phyloP scores from a whole-genome alignment of 2,888 invertebrate species.

The Lasioglossum malachurum region DNA sequence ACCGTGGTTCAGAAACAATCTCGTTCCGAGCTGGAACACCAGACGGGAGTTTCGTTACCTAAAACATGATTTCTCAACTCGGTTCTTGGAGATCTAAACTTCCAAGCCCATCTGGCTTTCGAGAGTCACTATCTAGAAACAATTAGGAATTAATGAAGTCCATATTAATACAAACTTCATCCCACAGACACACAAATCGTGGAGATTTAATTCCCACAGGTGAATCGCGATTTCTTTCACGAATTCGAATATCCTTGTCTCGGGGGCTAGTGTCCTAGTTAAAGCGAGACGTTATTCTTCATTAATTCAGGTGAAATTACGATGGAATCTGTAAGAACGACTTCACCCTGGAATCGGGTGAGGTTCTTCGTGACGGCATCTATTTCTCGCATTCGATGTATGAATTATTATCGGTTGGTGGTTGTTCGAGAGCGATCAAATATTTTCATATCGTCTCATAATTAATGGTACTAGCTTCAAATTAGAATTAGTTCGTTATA shows the following conservation, averaged over 20 bases:
- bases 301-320: neutral
- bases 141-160: neutral
- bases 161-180: too few relatives aligned
- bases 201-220: too few relatives aligned
- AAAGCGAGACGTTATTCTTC: neutral
- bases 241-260: too few relatives aligned
- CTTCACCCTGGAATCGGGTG: neutral
- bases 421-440: neutral
- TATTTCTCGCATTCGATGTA: too few relatives aligned
- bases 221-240: neutral
- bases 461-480: too few relatives aligned
- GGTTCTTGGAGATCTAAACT: neutral
- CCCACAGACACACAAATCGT: too few relatives aligned
- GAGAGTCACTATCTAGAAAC: neutral
- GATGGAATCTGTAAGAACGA: neutral
- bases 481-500: too few relatives aligned
- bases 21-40: neutral
- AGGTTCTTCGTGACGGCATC: neutral
- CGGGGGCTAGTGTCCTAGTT: too few relatives aligned
- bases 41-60: neutral
- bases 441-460: neutral
- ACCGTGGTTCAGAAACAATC: conserved; percentile 1
- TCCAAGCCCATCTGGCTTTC: neutral
- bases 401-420: too few relatives aligned
- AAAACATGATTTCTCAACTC: neutral